Conservation (phyloP, 2,113 vertebrate genomes). For the Sceloporus undulatus region DNA sequence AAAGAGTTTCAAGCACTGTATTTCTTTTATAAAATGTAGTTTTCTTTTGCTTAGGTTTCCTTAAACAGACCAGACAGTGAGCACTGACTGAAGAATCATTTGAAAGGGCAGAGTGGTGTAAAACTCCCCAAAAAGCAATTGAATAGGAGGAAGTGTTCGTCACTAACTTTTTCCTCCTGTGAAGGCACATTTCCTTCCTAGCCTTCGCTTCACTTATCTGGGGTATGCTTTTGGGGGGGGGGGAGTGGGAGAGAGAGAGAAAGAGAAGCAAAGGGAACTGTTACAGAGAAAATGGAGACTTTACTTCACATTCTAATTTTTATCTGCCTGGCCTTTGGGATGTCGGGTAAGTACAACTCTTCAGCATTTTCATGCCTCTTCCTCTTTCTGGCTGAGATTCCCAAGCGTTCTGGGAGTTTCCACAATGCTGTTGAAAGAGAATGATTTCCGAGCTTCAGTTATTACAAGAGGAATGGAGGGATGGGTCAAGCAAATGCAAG, state of each 20-base stretch:
- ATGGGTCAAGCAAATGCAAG: conserved; percentile 53
- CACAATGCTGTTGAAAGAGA: conserved; percentile 36
- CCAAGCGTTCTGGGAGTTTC: conserved; percentile 13
- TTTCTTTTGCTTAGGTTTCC: conserved; percentile 64
- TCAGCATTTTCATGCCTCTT: conserved; percentile 26
- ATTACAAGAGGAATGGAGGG: conserved; percentile 51
- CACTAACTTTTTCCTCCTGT: conserved; percentile 85
- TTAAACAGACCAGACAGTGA: conserved; percentile 73
- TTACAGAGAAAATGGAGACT: conserved; percentile 87
- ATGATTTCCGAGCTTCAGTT: conserved; percentile 50
- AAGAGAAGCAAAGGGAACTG: conserved; percentile 78
- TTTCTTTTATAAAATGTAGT: conserved; percentile 46
- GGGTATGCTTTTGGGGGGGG: conserved; percentile 57
- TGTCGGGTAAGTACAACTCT: conserved; percentile 79
- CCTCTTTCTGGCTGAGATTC: conserved; percentile 8
- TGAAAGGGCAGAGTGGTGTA: conserved; percentile 79
- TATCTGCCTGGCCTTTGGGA: conserved; percentile 75
- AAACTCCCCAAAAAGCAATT: conserved; percentile 84
- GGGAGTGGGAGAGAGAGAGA: not conserved
- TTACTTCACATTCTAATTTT: conserved; percentile 77
- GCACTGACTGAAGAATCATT: conserved; percentile 78
- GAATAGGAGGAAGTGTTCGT: conserved; percentile 94
- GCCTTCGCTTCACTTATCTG: conserved; percentile 84
- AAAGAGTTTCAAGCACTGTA: conserved; percentile 24
- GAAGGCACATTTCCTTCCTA: conserved; percentile 90